phyloP scores from a whole-genome alignment of 2,888 invertebrate genomes.

The Atrina japonica region DNA sequence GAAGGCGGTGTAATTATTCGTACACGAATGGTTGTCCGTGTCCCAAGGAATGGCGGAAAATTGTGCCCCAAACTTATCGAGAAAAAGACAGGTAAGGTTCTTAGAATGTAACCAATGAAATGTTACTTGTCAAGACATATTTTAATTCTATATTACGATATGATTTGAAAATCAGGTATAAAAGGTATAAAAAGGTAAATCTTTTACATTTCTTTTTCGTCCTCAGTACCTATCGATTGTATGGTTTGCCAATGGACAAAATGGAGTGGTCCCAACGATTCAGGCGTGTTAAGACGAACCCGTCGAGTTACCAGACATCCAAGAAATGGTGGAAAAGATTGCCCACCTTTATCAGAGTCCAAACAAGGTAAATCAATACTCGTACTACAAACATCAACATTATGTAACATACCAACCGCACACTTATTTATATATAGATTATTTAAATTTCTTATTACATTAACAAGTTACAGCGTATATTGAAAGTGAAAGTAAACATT shows the following conservation, averaged over 20 bases:
- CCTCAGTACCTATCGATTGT: conserved; percentile 24
- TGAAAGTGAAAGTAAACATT: no score
- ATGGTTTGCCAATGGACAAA: conserved; percentile 16
- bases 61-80: conserved; percentile 20
- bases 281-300: conserved; percentile 3
- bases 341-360: conserved; percentile 9
- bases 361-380: conserved; percentile 20
- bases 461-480: no score
- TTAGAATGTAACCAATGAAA: no score
- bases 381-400: no score
- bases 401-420: no score
- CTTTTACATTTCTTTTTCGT: no score
- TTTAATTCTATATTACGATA: no score
- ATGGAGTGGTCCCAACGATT: conserved; percentile 1
- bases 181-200: no score
- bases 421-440: no score
- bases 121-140: no score
- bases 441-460: no score
- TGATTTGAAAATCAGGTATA: no score
- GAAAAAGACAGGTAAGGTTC: conserved; percentile 13
- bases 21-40: conserved; percentile 7
- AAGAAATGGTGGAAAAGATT: conserved; percentile 27
- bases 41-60: conserved; percentile 19
- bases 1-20: neutral
- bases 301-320: conserved; percentile 6